Percentiles rank a stretch among this genome's conserved stretches.
Conservation (phyloP, 1,140 invertebrate genomes). For the Andrena cerasifolii region DNA sequence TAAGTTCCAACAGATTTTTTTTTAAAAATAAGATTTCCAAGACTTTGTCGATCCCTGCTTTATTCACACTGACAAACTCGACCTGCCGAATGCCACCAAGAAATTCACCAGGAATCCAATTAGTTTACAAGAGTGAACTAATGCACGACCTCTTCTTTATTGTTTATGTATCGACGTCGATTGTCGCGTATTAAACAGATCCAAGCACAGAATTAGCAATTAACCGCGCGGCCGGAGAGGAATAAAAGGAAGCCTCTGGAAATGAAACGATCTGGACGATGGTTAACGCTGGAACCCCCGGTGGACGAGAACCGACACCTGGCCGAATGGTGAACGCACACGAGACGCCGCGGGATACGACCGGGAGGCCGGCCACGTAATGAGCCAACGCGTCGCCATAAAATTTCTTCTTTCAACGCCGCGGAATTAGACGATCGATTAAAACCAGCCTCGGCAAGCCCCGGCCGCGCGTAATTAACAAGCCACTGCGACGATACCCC, state of each 20-base stretch:
- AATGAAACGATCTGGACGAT: conserved; percentile 60
- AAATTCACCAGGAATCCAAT: too few species aligned
- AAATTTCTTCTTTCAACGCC: conserved; percentile 51
- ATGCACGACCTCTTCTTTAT: too few species aligned
- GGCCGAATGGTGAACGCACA: conserved; percentile 62
- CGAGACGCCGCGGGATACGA: conserved; percentile 5
- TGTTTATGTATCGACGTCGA: too few species aligned
- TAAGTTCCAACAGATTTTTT: too few species aligned
- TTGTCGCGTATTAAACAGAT: too few species aligned
- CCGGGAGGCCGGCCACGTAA: conserved; percentile 37
- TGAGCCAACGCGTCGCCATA: conserved; percentile 41
- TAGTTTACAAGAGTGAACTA: too few species aligned
- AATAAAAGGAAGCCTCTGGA: background rate
- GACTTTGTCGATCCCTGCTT: too few species aligned
- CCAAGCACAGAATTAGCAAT: too few species aligned
- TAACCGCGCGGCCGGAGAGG: background rate
- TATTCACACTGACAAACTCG: too few species aligned
- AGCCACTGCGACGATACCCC: background rate
- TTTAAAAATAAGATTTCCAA: too few species aligned
- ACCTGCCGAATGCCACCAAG: too few species aligned
- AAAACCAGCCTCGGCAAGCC: conserved; percentile 32
- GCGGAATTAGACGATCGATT: conserved; percentile 52
- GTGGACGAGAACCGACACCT: conserved; percentile 72
- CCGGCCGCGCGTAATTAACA: conserved; percentile 39
- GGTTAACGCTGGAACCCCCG: conserved; percentile 68